Evolutionary conservation across 2,797 vertebrate genomes (phyloP).

Genomic region (Enteromius unitaeniatus): DNA sequence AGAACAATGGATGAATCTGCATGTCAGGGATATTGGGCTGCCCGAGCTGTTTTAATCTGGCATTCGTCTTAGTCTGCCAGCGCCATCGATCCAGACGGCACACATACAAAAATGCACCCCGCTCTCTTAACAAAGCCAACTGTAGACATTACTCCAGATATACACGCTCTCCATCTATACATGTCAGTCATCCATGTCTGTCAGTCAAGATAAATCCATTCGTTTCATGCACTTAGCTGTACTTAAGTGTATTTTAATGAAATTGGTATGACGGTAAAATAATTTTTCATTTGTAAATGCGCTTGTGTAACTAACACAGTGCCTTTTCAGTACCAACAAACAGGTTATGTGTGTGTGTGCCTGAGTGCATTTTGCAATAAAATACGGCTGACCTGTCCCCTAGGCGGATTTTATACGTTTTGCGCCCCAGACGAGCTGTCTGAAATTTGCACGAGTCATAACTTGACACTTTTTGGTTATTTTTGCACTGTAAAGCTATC

Average conservation of each 20-base stretch:
- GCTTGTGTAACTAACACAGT: constrained; percentile 50
- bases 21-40: constrained; percentile 61
- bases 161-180: constrained; percentile 53
- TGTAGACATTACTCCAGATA: constrained; percentile 55
- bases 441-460: constrained; percentile 48
- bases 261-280: constrained; percentile 32
- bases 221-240: constrained; percentile 9
- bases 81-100: constrained; percentile 62
- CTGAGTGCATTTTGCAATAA: constrained; percentile 34
- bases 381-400: constrained; percentile 44
- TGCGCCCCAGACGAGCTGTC: constrained; percentile 26
- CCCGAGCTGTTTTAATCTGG: constrained; percentile 65
- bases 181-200: constrained; percentile 45
- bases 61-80: constrained; percentile 64
- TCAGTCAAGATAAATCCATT: constrained; percentile 40
- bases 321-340: constrained; percentile 27
- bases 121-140: constrained; percentile 57
- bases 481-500: constrained; percentile 64
- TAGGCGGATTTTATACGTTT: constrained; percentile 26
- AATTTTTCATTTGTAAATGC: constrained; percentile 49
- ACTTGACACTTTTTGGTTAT: constrained; percentile 60
- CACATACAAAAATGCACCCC: constrained; percentile 54
- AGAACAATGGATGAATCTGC: constrained; percentile 63
- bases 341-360: constrained; percentile 26
- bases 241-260: constrained; percentile 30